Conservation (phyloP, 1,140 invertebrate genomes). For the Neodiprion pinetum region DNA sequence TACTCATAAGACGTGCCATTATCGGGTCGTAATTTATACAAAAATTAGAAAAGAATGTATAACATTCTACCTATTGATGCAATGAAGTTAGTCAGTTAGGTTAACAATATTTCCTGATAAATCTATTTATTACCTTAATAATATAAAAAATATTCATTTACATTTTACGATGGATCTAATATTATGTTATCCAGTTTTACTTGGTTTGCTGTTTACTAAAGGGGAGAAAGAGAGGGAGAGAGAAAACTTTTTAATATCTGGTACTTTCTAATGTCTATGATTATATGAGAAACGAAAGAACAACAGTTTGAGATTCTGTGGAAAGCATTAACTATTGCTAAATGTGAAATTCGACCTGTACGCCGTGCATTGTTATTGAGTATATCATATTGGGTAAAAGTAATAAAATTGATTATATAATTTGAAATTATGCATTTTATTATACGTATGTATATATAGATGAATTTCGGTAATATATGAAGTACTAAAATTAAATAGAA, state of each 20-base stretch:
- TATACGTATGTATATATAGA: slow-evolving; percentile 43
- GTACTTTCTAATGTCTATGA: too few relatives aligned
- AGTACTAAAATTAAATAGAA: slow-evolving; percentile 52
- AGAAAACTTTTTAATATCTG: too few relatives aligned
- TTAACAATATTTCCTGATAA: too few relatives aligned
- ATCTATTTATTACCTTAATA: background rate
- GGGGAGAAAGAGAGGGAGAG: too few relatives aligned
- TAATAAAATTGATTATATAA: slow-evolving; percentile 25
- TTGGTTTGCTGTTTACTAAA: too few relatives aligned
- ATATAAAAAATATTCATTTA: slow-evolving; percentile 5
- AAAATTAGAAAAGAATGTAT: background rate
- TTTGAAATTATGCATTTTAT: slow-evolving; percentile 57
- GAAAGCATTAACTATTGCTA: background rate
- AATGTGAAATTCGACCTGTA: background rate
- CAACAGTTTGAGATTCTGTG: too few relatives aligned
- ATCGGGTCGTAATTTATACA: too few relatives aligned
- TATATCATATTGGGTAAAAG: background rate
- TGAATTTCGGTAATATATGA: slow-evolving; percentile 49
- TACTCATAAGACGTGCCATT: too few relatives aligned
- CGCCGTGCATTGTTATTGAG: background rate
- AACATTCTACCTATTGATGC: background rate
- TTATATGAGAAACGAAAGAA: too few relatives aligned
- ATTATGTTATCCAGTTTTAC: too few relatives aligned
- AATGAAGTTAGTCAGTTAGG: background rate
- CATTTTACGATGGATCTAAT: background rate